These are phyloP conservation scores for Sarcophilus harrisii DNA, from an alignment of 2,797 vertebrate genomes.

Conservation along the genomic window DNA sequence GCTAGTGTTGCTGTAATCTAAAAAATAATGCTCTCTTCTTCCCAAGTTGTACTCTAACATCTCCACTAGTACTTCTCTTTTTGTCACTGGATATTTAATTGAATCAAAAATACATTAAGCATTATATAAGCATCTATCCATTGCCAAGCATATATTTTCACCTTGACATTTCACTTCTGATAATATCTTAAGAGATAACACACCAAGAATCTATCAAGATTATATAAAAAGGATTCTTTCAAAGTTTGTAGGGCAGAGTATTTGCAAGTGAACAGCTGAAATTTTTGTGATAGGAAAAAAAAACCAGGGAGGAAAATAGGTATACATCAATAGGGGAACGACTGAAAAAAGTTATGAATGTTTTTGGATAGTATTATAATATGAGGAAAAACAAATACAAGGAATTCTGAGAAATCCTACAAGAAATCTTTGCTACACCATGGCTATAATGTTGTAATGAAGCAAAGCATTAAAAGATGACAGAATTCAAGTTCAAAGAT, in stretches of 20 bases:
- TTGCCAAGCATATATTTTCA: constrained; percentile 22
- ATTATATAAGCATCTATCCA: neutral
- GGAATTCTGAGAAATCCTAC: neutral
- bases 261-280: neutral
- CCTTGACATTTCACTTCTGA: neutral
- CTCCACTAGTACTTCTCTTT: neutral
- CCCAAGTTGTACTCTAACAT: constrained; percentile 35
- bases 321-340: neutral
- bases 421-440: neutral
- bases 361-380: neutral
- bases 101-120: constrained; percentile 27
- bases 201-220: neutral
- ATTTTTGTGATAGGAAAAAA: neutral
- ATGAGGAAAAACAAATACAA: neutral
- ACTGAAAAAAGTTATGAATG: neutral
- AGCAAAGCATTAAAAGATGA: neutral
- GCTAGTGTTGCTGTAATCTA: constrained; percentile 19
- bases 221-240: constrained; percentile 12
- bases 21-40: constrained; percentile 25
- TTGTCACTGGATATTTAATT: constrained; percentile 32
- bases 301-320: neutral
- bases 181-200: neutral
- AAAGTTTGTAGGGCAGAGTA: neutral
- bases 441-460: neutral
- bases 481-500: neutral